A percentile compares a stretch with the other conserved stretches of the same genome.
Evolutionary conservation across 2,888 invertebrate genomes (phyloP).

Genomic region (Xestia ashworthii): DNA sequence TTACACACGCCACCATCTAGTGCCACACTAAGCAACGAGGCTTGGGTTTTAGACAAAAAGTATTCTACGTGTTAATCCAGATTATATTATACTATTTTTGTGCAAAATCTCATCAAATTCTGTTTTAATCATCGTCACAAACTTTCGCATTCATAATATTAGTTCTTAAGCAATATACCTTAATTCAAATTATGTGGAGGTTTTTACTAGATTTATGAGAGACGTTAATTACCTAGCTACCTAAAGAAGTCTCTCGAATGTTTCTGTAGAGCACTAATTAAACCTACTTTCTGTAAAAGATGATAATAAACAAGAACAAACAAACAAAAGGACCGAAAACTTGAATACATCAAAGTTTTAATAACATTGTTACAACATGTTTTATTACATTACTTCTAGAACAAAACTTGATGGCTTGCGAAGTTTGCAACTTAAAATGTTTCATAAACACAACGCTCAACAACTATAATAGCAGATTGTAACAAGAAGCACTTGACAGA

Average conservation of each 20-base stretch:
- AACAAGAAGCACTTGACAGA: constrained; percentile 42
- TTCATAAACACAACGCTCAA: constrained; percentile 46
- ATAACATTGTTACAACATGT: constrained; percentile 54
- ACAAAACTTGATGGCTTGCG: constrained; percentile 42
- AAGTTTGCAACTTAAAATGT: constrained; percentile 51
- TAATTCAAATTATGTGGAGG: neutral
- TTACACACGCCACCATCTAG: too few relatives aligned
- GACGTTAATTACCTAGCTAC: constrained; percentile 7
- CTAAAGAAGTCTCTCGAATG: constrained; percentile 1
- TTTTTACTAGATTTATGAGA: neutral
- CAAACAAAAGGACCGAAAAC: constrained; percentile 33
- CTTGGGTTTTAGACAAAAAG: too few relatives aligned
- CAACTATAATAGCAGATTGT: constrained; percentile 38
- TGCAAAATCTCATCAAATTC: too few relatives aligned
- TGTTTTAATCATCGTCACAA: too few relatives aligned
- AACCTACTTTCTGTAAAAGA: constrained; percentile 28
- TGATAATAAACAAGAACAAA: constrained; percentile 31
- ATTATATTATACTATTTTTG: too few relatives aligned
- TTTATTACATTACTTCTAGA: constrained; percentile 57
- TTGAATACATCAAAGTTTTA: constrained; percentile 50
- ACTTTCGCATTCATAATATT: neutral
- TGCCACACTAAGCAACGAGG: too few relatives aligned
- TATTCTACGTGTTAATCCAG: too few relatives aligned
- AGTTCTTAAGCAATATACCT: neutral
- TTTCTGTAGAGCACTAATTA: constrained; percentile 26